Evolutionary conservation across 53 echinoderm and acorn worm genomes (phyloP).

Genomic region (Echinarachnius parma): DNA sequence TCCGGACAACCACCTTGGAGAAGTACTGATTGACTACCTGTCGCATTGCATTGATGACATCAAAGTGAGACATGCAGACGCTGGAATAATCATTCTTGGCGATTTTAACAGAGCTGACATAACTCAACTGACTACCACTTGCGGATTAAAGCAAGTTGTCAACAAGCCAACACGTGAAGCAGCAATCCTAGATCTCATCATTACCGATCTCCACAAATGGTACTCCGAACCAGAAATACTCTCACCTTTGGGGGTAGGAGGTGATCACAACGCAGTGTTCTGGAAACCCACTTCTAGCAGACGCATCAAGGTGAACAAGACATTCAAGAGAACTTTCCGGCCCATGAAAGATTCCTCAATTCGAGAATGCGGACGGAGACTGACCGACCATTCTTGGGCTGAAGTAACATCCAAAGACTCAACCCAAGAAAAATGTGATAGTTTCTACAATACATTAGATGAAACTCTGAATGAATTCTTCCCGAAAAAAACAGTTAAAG

Average conservation of each 20-base stretch:
- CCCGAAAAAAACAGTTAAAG: too few relatives aligned
- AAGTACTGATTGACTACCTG: constrained; percentile 9
- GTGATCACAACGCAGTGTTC: constrained; percentile 11
- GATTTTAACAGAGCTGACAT: constrained; percentile 15
- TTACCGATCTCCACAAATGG: not conserved
- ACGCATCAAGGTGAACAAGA: not conserved
- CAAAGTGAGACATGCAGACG: not conserved
- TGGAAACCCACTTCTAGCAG: not conserved
- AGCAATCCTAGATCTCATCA: constrained; percentile 11
- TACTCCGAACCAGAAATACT: constrained; percentile 11
- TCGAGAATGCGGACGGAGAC: too few relatives aligned
- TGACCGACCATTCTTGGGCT: too few relatives aligned
- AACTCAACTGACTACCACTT: not conserved
- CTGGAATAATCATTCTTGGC: not conserved
- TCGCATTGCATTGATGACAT: constrained; percentile 2
- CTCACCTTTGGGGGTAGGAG: constrained; percentile 3
- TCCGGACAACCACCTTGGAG: not conserved
- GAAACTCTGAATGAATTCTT: too few relatives aligned
- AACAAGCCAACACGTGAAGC: not conserved
- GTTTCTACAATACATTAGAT: too few relatives aligned
- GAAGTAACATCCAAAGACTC: too few relatives aligned
- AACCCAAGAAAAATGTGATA: too few relatives aligned
- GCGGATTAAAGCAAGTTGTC: not conserved
- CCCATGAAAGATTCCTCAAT: constrained; percentile 22
- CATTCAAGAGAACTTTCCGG: not conserved